phyloP scores from a whole-genome alignment of 2,888 invertebrate species.

The Eupithecia subumbrata region DNA sequence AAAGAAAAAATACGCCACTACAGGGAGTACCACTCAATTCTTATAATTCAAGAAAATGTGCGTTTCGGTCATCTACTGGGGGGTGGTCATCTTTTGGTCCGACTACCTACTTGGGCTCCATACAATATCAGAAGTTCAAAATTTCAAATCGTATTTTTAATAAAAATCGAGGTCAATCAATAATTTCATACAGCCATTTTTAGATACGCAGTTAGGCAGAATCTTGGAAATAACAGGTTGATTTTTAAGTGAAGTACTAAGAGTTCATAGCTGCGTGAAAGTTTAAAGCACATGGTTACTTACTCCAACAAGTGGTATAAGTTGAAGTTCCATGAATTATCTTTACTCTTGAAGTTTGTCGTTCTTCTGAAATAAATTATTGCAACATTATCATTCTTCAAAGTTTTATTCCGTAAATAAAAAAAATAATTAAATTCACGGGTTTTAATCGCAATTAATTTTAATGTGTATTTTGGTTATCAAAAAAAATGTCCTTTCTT shows the following conservation, averaged over 20 bases:
- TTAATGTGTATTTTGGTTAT: neutral
- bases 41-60: too few relatives aligned
- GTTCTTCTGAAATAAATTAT: neutral
- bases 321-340: neutral
- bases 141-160: neutral
- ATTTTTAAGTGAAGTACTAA: slow-evolving; percentile 29
- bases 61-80: too few relatives aligned
- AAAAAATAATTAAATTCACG: too few relatives aligned
- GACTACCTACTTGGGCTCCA: slow-evolving; percentile 14
- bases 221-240: slow-evolving; percentile 20
- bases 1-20: too few relatives aligned
- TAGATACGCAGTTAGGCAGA: neutral
- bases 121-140: neutral
- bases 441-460: neutral
- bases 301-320: slow-evolving; percentile 25
- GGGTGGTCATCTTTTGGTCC: too few relatives aligned
- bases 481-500: too few relatives aligned
- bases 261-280: slow-evolving; percentile 15
- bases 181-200: neutral
- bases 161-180: neutral
- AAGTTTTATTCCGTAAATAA: too few relatives aligned
- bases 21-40: too few relatives aligned
- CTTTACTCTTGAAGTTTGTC: neutral
- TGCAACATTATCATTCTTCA: neutral
- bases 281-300: neutral